These are phyloP conservation scores for Rhynchonycteris naso DNA, from an alignment of 2,797 vertebrate genomes.

Conservation along the genomic window DNA sequence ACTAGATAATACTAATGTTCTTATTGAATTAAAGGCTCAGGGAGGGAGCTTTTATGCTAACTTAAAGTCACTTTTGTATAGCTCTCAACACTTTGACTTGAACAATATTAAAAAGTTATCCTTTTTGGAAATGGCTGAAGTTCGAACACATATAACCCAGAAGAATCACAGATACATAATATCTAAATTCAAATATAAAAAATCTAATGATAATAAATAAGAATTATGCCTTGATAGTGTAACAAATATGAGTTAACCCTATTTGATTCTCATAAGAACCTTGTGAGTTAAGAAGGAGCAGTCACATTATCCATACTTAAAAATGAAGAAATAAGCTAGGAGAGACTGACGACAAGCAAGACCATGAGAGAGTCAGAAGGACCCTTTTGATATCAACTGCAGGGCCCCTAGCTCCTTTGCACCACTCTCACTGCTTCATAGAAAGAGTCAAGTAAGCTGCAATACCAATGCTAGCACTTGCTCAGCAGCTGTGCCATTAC, in stretches of 20 bases:
- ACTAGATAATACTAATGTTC: neutral
- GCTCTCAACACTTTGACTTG: neutral
- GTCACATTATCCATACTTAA: neutral
- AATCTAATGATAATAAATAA: neutral
- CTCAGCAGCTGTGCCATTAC: neutral
- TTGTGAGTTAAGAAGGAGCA: neutral
- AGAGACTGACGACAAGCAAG: neutral
- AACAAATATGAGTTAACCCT: neutral
- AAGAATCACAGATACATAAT: neutral
- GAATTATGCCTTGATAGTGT: neutral
- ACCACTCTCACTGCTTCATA: neutral
- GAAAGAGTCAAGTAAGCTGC: neutral
- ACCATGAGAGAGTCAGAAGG: rapidly evolving
- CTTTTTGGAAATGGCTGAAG: neutral
- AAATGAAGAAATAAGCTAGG: neutral
- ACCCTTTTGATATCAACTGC: rapidly evolving
- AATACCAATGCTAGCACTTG: neutral
- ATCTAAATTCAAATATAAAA: slow-evolving; percentile 30
- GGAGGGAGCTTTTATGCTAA: neutral
- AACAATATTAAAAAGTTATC: neutral
- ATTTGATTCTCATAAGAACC: neutral
- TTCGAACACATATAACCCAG: neutral
- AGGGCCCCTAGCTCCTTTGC: neutral
- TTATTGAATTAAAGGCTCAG: neutral
- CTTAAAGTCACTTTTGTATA: neutral